These are phyloP conservation scores for Lasioglossum calceatum DNA, from an alignment of 2,888 invertebrate genomes.

Conservation along the genomic window DNA sequence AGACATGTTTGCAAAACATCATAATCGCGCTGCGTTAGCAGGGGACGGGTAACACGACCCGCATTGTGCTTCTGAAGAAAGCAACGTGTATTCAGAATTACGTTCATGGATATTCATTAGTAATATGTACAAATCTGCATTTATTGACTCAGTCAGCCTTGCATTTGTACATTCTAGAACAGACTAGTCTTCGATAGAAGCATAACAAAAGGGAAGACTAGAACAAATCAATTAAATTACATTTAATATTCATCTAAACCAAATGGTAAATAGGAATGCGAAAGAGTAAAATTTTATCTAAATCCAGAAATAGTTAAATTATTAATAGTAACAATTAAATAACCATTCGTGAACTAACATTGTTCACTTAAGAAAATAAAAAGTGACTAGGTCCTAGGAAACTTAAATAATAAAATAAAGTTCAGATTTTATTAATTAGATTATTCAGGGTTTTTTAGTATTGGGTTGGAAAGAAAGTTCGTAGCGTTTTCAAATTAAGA, in stretches of 20 bases:
- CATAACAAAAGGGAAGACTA: too few species aligned
- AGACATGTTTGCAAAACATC: not conserved
- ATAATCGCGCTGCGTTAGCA: not conserved
- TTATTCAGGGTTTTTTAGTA: not conserved
- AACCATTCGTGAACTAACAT: not conserved
- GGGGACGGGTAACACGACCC: not conserved
- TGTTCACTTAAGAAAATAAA: not conserved
- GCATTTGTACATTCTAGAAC: not conserved
- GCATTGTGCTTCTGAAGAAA: not conserved
- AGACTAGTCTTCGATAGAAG: not conserved
- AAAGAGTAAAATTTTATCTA: not conserved
- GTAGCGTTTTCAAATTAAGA: too few species aligned
- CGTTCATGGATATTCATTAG: not conserved
- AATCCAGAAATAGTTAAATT: not conserved
- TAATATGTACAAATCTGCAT: not conserved
- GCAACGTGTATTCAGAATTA: slow-evolving; percentile 6
- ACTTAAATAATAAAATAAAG: not conserved
- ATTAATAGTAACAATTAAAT: not conserved
- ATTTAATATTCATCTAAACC: not conserved
- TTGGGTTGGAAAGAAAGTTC: too few species aligned
- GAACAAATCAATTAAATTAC: not conserved
- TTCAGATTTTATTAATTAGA: not conserved
- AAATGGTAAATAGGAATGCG: not conserved
- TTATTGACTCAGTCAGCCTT: not conserved
- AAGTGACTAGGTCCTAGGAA: not conserved